These are phyloP conservation scores for Ifrita kowaldi DNA, from an alignment of 2,113 vertebrate genomes.

Conservation along the genomic window DNA sequence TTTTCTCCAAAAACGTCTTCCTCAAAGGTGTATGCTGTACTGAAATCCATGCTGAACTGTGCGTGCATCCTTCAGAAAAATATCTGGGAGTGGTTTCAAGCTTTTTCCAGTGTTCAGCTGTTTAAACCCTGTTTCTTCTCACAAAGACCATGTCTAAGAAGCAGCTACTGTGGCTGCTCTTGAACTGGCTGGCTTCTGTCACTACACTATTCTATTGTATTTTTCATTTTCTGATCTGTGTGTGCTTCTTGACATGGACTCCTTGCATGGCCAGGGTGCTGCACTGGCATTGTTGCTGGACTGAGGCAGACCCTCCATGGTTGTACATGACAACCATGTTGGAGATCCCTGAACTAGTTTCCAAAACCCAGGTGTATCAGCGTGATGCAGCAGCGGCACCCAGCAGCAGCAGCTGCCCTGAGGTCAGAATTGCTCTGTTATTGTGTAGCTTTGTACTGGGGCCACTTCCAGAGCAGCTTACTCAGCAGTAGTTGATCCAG, in stretches of 20 bases:
- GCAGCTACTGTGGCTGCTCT: not conserved
- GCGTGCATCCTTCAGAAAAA: not conserved
- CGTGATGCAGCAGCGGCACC: not conserved
- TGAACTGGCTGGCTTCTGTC: not conserved
- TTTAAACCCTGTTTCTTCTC: not conserved
- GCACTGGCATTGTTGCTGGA: not conserved
- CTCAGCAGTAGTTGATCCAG: not conserved
- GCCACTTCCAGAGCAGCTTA: not conserved
- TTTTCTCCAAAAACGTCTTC: not conserved
- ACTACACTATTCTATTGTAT: not conserved
- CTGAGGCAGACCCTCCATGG: not conserved
- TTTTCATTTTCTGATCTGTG: not conserved
- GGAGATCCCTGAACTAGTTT: not conserved
- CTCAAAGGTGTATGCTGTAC: not conserved
- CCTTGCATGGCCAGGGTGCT: not conserved
- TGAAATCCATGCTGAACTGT: not conserved
- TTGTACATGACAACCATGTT: accelerated
- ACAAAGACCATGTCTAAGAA: not conserved
- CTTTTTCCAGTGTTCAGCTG: not conserved
- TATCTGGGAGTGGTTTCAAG: not conserved
- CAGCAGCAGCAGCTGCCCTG: not conserved
- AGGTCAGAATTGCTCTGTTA: not conserved
- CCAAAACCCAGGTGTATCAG: not conserved
- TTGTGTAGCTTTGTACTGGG: not conserved
- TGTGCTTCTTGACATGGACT: not conserved